A percentile compares a stretch with the other conserved stretches of the same genome.
Evolutionary conservation across 2,888 invertebrate species (phyloP).

Genomic region (Synergus laeviventris): DNA sequence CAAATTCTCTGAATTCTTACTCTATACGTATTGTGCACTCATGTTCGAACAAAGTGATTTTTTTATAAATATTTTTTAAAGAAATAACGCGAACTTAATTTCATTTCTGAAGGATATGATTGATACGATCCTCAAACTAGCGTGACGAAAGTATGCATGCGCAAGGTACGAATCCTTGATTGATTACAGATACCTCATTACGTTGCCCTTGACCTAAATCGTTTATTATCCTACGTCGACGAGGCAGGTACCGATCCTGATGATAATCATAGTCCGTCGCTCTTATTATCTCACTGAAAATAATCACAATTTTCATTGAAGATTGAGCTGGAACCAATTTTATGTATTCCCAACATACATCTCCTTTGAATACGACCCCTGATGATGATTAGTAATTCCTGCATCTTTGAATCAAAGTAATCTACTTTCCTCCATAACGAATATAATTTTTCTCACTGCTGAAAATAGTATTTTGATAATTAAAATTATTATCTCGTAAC

Average conservation of each 20-base stretch:
- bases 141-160: constrained; percentile 51
- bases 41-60: no score
- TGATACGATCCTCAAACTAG: constrained; percentile 43
- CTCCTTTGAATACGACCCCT: constrained; percentile 67
- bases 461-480: background rate
- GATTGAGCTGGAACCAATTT: constrained; percentile 60
- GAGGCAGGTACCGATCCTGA: constrained; percentile 39
- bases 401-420: constrained; percentile 25
- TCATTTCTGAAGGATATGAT: background rate
- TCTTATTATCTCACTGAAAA: constrained; percentile 70
- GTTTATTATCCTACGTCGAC: constrained; percentile 66
- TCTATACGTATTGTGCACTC: no score
- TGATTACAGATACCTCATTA: constrained; percentile 66
- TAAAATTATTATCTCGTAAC: background rate
- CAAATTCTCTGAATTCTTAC: no score
- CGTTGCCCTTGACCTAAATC: constrained; percentile 70
- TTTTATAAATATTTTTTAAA: no score
- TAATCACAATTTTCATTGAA: constrained; percentile 71
- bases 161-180: constrained; percentile 53
- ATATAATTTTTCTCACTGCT: background rate
- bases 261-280: constrained; percentile 53
- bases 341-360: constrained; percentile 61
- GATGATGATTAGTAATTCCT: constrained; percentile 70
- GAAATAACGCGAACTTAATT: background rate
- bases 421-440: background rate